Conservation (phyloP, 2,113 vertebrate species). For the Felis catus region DNA sequence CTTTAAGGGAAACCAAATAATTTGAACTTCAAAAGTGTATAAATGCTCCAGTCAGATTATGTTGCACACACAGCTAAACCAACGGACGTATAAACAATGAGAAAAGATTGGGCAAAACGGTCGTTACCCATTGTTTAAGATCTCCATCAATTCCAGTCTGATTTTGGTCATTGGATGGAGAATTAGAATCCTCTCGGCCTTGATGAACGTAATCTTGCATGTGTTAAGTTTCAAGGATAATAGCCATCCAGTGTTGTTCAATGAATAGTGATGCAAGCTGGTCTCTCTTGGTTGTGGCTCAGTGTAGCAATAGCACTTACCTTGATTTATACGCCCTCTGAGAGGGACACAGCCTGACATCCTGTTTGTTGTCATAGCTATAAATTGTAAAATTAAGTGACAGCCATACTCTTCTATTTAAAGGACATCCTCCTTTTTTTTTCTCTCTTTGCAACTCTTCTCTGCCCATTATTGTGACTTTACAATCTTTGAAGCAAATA, state of each 20-base stretch:
- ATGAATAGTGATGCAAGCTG: background rate
- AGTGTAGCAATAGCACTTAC: background rate
- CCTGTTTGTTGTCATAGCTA: slow-evolving; percentile 37
- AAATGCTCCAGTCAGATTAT: background rate
- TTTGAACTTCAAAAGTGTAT: background rate
- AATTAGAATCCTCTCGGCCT: background rate
- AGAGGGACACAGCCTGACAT: background rate
- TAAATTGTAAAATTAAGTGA: slow-evolving; percentile 33
- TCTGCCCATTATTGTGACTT: slow-evolving; percentile 18
- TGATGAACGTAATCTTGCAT: background rate
- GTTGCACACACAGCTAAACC: background rate
- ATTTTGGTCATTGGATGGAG: background rate
- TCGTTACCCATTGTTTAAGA: background rate
- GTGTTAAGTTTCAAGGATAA: background rate
- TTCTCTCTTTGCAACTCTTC: background rate
- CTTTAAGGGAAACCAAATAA: background rate
- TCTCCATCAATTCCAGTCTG: background rate
- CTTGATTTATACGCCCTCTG: background rate
- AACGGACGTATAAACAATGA: background rate
- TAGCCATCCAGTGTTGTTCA: no score
- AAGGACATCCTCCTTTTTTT: background rate
- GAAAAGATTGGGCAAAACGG: background rate
- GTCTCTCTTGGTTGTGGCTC: background rate
- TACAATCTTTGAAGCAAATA: background rate
- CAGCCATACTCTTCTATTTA: background rate